Evolutionary conservation across 2,888 invertebrate species (phyloP).

Genomic region (Drosophila subsilvestris): DNA sequence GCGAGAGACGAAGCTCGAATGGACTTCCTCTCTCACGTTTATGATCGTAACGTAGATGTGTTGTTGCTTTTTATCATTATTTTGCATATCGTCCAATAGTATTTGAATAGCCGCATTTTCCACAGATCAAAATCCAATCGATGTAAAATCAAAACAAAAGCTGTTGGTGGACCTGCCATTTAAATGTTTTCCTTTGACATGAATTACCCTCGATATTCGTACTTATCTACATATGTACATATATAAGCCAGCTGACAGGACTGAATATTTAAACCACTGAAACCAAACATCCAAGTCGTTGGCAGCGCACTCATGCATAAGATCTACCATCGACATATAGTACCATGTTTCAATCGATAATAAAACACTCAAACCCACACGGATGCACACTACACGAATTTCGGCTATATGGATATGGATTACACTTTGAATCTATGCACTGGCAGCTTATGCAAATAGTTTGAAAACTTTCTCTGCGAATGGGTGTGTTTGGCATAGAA

Average conservation of each 20-base stretch:
- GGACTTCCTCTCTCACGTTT: no score
- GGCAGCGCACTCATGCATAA: constrained; percentile 26
- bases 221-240: neutral
- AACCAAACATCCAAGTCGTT: constrained; percentile 28
- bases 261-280: neutral
- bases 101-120: rapidly evolving
- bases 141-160: no score
- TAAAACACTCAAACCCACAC: constrained; percentile 38
- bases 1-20: no score
- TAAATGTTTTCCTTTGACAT: neutral
- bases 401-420: constrained; percentile 46
- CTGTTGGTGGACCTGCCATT: neutral
- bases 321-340: constrained; percentile 45
- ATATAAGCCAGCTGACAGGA: neutral
- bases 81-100: no score
- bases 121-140: no score
- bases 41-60: no score
- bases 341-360: constrained; percentile 58
- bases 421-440: constrained; percentile 45
- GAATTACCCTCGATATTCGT: neutral
- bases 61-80: no score
- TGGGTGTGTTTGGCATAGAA: constrained; percentile 23
- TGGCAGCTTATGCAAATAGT: constrained; percentile 34
- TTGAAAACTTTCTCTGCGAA: constrained; percentile 2
- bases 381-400: constrained; percentile 16